Conservation (phyloP, 1,140 invertebrate genomes). For the Dreissena rostriformis region DNA sequence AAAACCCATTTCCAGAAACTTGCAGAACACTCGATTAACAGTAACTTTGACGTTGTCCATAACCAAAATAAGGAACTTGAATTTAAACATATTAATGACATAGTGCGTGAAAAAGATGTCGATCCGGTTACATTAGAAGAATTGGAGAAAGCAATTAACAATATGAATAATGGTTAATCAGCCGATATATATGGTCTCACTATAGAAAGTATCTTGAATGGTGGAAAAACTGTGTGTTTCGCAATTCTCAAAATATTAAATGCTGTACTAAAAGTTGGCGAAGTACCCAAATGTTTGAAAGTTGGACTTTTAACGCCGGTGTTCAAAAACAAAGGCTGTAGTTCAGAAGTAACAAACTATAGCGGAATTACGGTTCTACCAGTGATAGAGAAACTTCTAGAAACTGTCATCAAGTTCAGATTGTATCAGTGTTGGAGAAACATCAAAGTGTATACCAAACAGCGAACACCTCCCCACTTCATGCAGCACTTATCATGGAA, state of each 20-base stretch:
- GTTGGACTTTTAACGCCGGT: slow-evolving; percentile 26
- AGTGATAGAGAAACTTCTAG: slow-evolving; percentile 4
- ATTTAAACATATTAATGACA: neutral
- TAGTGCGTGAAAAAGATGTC: neutral
- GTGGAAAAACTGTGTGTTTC: neutral
- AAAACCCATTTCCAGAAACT: slow-evolving; percentile 3
- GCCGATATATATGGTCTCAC: neutral
- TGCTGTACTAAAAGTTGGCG: neutral
- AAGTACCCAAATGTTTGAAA: slow-evolving; percentile 6
- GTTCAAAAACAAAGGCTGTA: slow-evolving; percentile 31
- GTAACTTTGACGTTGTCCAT: neutral
- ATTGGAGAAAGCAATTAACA: neutral
- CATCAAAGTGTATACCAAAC: slow-evolving; percentile 28
- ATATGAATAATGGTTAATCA: slow-evolving; percentile 1
- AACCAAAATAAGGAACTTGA: neutral
- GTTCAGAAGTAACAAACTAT: slow-evolving; percentile 15
- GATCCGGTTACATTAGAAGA: slow-evolving; percentile 3
- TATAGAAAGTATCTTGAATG: slow-evolving; percentile 1
- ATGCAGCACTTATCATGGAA: slow-evolving; percentile 8
- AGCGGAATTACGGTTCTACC: slow-evolving; percentile 27
- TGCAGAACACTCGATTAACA: neutral
- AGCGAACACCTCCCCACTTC: slow-evolving; percentile 11
- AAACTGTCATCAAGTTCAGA: slow-evolving; percentile 9
- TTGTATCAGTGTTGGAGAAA: neutral
- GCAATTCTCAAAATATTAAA: neutral